Evolutionary conservation across 2,113 vertebrate genomes (phyloP), one percentile per base, ranked within the genome.

Genomic region (Menura novaehollandiae): DNA sequence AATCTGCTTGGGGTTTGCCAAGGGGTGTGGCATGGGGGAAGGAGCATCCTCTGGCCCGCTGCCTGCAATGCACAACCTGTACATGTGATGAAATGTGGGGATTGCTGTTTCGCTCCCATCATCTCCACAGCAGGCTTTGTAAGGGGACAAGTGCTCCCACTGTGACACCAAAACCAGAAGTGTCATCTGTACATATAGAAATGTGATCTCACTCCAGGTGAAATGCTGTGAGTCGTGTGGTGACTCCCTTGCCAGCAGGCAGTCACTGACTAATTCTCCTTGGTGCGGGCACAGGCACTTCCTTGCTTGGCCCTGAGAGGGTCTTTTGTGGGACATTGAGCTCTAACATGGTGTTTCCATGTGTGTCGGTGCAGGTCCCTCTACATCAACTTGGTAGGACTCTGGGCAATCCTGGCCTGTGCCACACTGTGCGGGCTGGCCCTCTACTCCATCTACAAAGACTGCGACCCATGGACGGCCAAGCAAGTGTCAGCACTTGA

Each of bases 391-490:
- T 97, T 99, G 19, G 3, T 99, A 63, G 99, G 99, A n/a, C 98
- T 99, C 67, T 99, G 98, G 98, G 93, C 56, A 2, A 98, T 99
- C 94, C 94, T 99, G 44, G 18, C 63, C 52, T 99, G 98, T 14
- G 97, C 99, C 1, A 95, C 98, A 26, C 97, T 99, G 32, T 98
- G 98, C 33, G 99, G 99, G 49, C 87, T 99, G 79, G 91, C 98
- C 63, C 97, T 99, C 33, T 99, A 99, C 95, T 99, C 99, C 22
- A 95, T 99, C 93, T 99, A 99, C 93, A 99, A 97, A 52, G 97
- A 97, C 85, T 99, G 99, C 17, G 99, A 99, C 89, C 99, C 99
- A 1, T 99, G 98, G 99, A 98, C 75, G 0, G 71, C 98, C 80
- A 98, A 98, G 21, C 94, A 97, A 67, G 97, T 99, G 46, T 98